Base-by-base conservation (phyloP, 2,113 vertebrate species). In the Heterotilapia buettikoferi region DNA sequence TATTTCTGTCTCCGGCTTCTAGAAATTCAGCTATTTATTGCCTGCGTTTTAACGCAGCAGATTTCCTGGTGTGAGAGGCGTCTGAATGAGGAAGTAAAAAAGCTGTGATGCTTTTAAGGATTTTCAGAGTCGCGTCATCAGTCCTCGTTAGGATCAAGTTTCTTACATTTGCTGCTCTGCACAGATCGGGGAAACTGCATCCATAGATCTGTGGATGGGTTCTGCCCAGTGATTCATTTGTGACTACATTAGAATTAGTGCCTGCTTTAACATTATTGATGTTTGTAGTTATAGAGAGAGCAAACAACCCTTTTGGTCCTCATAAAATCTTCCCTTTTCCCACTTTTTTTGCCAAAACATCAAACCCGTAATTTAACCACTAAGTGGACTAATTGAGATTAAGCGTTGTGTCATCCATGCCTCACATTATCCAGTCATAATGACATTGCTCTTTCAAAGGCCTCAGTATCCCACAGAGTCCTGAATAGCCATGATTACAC, bases 301-400 rank as follows among this genome's bases (percentile, higher is more conserved):
- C 57, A 38, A 83, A 73, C 29, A 73, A 85, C 50, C 33, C 29
- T 78, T 21, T 80, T 47, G 56, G 21, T 31, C 43, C 36, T 14
- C 10, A 29, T 61, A 54, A 24, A 76, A 84, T 80, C 38, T 24
- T 31, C 71, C 33, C 38, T 6, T 45, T 73, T 0, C 10, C 33
- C 33, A 10, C 19, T n/a, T 73, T 80, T 83, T 91, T 91, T 88
- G 86, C 88, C 63, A 76, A 89, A 89, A 91, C 85, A 90, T 91
- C 83, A 92, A 92, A 90, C 85, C 91, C 6, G 21, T 88, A 89
- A 94, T 96, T 94, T 92, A 43, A 88, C 89, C 86, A 93, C 89
- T 90, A 90, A 78, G 81, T 80, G 40, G 82, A 88, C 82, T 92
- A 88, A 94, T 92, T 90, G 80, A 85, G 93, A 84, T 86, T 89